Percentiles rank a stretch among this genome's conserved stretches.
Conservation (phyloP, 2,888 invertebrate genomes). For the Barypeithes pellucidus region DNA sequence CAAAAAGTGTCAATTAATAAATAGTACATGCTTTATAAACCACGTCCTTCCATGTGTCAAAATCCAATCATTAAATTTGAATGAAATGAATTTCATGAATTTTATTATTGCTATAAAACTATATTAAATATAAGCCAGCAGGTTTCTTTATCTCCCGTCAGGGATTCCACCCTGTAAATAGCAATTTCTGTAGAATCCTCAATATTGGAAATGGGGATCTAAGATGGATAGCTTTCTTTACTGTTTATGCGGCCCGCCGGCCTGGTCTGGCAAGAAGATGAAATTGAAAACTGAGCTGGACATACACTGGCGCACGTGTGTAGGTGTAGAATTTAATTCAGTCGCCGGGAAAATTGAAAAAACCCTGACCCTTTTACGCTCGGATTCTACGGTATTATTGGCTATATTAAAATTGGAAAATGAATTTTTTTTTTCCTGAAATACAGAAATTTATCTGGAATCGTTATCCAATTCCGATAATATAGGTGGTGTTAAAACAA, state of each 20-base stretch:
- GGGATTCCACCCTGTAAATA: conserved; percentile 39
- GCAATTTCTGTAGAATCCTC: conserved; percentile 53
- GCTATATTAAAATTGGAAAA: conserved; percentile 38
- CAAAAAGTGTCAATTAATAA: no score
- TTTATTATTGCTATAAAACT: conserved; percentile 7
- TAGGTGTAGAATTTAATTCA: conserved; percentile 65
- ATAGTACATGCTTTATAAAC: no score
- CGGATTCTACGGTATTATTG: conserved; percentile 43
- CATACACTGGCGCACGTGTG: conserved; percentile 53
- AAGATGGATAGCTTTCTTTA: conserved; percentile 68
- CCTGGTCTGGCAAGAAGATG: conserved; percentile 58
- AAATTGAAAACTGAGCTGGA: conserved; percentile 52
- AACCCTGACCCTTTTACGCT: conserved; percentile 60
- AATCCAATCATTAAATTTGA: no score
- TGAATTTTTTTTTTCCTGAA: conserved; percentile 26
- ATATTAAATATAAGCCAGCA: conserved; percentile 18
- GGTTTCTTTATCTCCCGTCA: conserved; percentile 14
- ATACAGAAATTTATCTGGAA: conserved; percentile 1
- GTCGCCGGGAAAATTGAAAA: conserved; percentile 59
- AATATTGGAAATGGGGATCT: conserved; percentile 66
- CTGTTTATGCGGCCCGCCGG: conserved; percentile 66
- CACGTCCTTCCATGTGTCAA: no score
- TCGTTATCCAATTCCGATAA: conserved; percentile 4
- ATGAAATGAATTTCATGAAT: background rate
- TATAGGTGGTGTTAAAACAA: background rate